Evolutionary conservation across 2,113 vertebrate species (phyloP), one percentile per base, ranked within the genome.

Genomic region (Osmerus eperlanus): DNA sequence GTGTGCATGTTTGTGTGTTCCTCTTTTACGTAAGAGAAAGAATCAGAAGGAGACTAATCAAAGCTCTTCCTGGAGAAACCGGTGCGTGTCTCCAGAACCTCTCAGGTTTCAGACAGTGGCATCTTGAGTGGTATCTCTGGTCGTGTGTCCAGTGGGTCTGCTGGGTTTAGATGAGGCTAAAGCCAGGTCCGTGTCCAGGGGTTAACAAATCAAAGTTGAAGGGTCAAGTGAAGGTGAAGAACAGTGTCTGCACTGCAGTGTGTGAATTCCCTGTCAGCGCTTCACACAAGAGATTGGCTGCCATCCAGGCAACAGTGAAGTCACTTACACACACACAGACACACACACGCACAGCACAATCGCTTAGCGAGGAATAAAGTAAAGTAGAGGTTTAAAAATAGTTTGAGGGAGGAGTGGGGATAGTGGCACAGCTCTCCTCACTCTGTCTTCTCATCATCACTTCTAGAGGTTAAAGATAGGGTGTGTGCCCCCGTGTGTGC

Each of bases 381-480:
- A 67, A 83, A 76, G 71, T 41, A 58, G 70, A 73, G 70, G 78
- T 67, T 78, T 80, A 81, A 81, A 51, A 79, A 85, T 78, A 86
- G 81, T 79, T 83, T 32, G 79, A 64, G 74, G 73, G 70, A 75
- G 73, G 75, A 68, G 7, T 47, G 41, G 68, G 74, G 65, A 77
- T 53, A 62, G 36, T 72, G 77, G 71, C 69, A 68, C 18, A 67
- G 67, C 70, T 61, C 78, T 77, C 75, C 68, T 65, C 77, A 67
- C 76, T 73, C 72, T 63, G 69, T 74, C n/a, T 68, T 73, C 79
- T 82, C 85, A 81, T 86, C 76, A 84, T 78, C 74, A 77, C 83
- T 83, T 84, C 77, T 71, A 78, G 75, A 74, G 74, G 68, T 77
- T 81, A 74, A 78, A 74, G 69, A 81, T 25, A 69, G 75, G 75